Evolutionary conservation across 2,888 invertebrate genomes (phyloP), one percentile per base, ranked within the genome.

Genomic region (Hirtodrosophila confusa): DNA sequence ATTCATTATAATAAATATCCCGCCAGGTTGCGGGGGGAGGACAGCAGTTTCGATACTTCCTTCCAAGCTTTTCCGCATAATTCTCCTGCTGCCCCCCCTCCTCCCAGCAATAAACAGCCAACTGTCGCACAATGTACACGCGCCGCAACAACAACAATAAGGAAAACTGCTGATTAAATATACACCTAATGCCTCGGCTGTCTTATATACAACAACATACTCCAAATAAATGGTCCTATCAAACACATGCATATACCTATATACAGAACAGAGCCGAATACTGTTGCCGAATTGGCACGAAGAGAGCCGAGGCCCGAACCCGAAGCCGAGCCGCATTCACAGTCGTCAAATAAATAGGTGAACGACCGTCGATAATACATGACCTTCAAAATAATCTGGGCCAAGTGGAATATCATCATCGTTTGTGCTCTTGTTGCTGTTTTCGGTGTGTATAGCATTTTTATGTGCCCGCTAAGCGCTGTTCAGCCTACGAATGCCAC

Each of bases 321-420:
- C 55, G 47, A 31, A 31, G 6, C 24, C 29, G 49, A 57, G 35
- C 17, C 62, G 70, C 44, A 49, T 49, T 35, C 39, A 35, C 35
- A 31, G 29, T 57, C 43, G 54, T 45, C 68, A 55, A 88, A 83
- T 86, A 89, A 89, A 84, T 90, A 89, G 91, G 91, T 91, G 91
- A 91, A 91, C 90, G 91, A 91, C 91, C 91, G 91, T 85, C 88
- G 90, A 90, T 89, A 90, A 88, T 80, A 77, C 78, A 80, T 89
- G 91, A 91, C 91, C 91, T 91, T 91, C 91, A 91, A 89, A 88
- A 90, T 89, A 90, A 91, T 91, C 91, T 91, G 91, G 91, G 91
- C 91, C 91, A 91, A 91, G 90, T 91, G 89, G 89, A 90, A 90
- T 88, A 79, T 80, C 76, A 75, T 87, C 76, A 73, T 73, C 64